These are phyloP conservation scores for Alligator sinensis DNA, from an alignment of 2,113 vertebrate species.

Conservation along the genomic window DNA sequence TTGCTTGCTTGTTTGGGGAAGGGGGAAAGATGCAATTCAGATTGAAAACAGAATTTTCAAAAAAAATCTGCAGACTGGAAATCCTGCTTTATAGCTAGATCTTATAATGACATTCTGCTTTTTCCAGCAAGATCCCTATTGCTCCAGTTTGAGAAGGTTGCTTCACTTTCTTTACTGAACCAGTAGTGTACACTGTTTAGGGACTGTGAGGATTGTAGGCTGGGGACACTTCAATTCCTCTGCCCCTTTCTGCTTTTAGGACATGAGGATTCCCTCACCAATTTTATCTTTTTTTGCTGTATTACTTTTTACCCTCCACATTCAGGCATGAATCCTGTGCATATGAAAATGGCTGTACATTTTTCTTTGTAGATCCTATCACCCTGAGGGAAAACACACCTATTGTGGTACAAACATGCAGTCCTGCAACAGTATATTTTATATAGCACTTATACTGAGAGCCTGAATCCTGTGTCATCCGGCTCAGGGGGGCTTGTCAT, in stretches of 20 bases:
- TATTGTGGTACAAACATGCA: not conserved
- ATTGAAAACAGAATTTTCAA: no score
- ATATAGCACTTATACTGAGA: not conserved
- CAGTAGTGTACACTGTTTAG: not conserved
- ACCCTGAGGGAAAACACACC: not conserved
- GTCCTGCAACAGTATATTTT: not conserved
- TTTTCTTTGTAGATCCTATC: not conserved
- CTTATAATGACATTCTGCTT: not conserved
- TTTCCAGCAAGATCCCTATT: not conserved
- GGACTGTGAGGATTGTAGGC: not conserved
- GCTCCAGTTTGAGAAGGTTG: not conserved
- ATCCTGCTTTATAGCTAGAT: no score
- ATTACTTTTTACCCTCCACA: not conserved
- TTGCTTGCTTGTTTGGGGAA: no score
- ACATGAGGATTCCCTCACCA: not conserved
- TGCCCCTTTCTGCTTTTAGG: not conserved
- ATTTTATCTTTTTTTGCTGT: not conserved
- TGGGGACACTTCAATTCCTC: not conserved
- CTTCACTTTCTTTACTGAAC: not conserved
- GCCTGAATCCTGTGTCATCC: not conserved
- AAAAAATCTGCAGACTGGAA: no score
- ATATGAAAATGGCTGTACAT: not conserved
- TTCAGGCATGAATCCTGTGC: not conserved
- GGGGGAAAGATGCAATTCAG: no score
- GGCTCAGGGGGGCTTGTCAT: no score